Conservation (phyloP, 1,140 invertebrate genomes). For the Augochlora pura region DNA sequence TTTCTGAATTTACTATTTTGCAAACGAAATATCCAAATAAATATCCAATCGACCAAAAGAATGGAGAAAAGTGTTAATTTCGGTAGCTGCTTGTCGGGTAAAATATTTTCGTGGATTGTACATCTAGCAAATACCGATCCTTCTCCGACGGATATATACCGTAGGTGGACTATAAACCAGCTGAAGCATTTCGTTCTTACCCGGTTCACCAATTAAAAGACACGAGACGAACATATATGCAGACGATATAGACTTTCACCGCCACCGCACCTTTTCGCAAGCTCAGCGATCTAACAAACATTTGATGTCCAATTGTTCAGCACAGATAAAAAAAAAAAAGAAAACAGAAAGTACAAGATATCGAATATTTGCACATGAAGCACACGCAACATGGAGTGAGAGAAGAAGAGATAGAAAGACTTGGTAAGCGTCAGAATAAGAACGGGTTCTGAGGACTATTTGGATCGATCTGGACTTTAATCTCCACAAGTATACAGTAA, state of each 20-base stretch:
- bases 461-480: neutral
- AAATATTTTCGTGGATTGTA: neutral
- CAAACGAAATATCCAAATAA: no score
- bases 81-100: neutral
- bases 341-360: constrained; percentile 19
- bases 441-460: constrained; percentile 3
- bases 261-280: constrained; percentile 53
- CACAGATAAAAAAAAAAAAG: constrained; percentile 34
- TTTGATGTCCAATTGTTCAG: constrained; percentile 52
- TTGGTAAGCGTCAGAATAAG: constrained; percentile 33
- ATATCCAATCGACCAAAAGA: no score
- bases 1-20: no score
- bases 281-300: constrained; percentile 54
- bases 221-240: constrained; percentile 14
- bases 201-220: constrained; percentile 16
- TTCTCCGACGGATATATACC: neutral
- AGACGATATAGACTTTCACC: constrained; percentile 6
- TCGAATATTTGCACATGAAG: constrained; percentile 61
- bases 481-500: neutral
- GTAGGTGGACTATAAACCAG: neutral
- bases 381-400: constrained; percentile 59
- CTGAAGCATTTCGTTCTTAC: neutral
- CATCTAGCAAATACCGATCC: neutral
- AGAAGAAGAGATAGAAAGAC: constrained; percentile 53
- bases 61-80: neutral